A percentile compares a stretch with the other conserved stretches of the same genome.
These are phyloP conservation scores for Zootermopsis nevadensis DNA, from an alignment of 2,888 invertebrate species.

Conservation along the genomic window DNA sequence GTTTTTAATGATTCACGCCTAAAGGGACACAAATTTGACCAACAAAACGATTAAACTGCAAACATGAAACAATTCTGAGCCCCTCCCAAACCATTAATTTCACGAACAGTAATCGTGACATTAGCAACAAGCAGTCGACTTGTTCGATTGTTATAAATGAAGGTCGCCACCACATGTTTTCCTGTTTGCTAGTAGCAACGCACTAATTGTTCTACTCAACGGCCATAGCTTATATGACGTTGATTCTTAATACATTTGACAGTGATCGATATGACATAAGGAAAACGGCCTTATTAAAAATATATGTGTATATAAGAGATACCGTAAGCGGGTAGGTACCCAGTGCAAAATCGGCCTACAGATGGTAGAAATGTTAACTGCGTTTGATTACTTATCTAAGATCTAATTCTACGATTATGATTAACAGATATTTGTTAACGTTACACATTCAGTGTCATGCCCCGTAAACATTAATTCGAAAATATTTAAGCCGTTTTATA, in stretches of 20 bases:
- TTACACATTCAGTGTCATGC: too few relatives aligned
- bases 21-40: too few relatives aligned
- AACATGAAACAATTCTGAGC: neutral
- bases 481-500: too few relatives aligned
- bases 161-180: slow-evolving; percentile 15
- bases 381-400: too few relatives aligned
- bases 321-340: neutral
- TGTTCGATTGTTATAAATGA: slow-evolving; percentile 17
- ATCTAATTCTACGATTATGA: too few relatives aligned
- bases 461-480: too few relatives aligned
- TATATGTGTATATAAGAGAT: slow-evolving; percentile 27
- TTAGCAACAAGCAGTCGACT: slow-evolving; percentile 11
- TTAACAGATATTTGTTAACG: too few relatives aligned
- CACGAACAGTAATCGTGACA: slow-evolving; percentile 22
- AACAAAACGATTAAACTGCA: neutral
- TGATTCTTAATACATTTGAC: slow-evolving; percentile 65
- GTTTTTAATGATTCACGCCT: too few relatives aligned
- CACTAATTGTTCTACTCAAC: slow-evolving; percentile 47
- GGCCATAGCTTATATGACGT: slow-evolving; percentile 57
- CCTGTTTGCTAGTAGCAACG: slow-evolving; percentile 11
- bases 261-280: slow-evolving; percentile 61
- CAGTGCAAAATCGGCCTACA: neutral
- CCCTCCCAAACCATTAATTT: slow-evolving; percentile 20
- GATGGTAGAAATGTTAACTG: too few relatives aligned
- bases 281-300: slow-evolving; percentile 49